Conservation (phyloP, 1,140 invertebrate genomes). For the Macrobrachium nipponense region DNA sequence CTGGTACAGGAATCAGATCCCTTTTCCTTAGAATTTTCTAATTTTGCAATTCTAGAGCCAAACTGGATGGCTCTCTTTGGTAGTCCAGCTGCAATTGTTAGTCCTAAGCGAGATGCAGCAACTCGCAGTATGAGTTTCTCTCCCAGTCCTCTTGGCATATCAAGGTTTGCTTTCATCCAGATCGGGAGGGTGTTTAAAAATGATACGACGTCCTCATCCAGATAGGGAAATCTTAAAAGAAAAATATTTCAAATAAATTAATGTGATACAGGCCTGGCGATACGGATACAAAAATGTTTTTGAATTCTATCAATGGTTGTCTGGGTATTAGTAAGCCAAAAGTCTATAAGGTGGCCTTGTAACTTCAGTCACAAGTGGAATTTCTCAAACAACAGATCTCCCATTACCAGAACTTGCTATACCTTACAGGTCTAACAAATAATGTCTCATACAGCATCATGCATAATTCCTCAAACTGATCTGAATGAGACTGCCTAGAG, state of each 20-base stretch:
- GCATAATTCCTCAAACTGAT: too few relatives aligned
- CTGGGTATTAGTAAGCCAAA: too few relatives aligned
- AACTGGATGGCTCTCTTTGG: conserved; percentile 97
- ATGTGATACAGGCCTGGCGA: neutral
- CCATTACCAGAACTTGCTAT: too few relatives aligned
- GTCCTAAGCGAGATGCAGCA: conserved; percentile 80
- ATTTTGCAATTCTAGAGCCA: conserved; percentile 94
- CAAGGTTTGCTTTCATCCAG: conserved; percentile 78
- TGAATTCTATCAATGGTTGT: neutral
- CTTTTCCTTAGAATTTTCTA: conserved; percentile 84
- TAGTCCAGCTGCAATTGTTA: conserved; percentile 74
- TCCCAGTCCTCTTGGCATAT: conserved; percentile 71
- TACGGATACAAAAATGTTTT: neutral
- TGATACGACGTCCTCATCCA: conserved; percentile 89
- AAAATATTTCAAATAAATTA: neutral
- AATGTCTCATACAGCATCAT: too few relatives aligned
- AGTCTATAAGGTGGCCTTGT: too few relatives aligned
- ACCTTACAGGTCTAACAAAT: too few relatives aligned
- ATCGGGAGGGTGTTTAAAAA: conserved; percentile 80
- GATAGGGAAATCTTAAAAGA: conserved; percentile 87
- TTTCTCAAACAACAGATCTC: too few relatives aligned
- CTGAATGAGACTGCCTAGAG: neutral
- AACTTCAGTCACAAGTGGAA: too few relatives aligned
- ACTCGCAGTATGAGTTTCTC: conserved; percentile 92
- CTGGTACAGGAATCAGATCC: conserved; percentile 79